A percentile compares a stretch with the other conserved stretches of the same genome.
Evolutionary conservation across 2,888 invertebrate genomes (phyloP).

Genomic region (Mythimna lalbum): DNA sequence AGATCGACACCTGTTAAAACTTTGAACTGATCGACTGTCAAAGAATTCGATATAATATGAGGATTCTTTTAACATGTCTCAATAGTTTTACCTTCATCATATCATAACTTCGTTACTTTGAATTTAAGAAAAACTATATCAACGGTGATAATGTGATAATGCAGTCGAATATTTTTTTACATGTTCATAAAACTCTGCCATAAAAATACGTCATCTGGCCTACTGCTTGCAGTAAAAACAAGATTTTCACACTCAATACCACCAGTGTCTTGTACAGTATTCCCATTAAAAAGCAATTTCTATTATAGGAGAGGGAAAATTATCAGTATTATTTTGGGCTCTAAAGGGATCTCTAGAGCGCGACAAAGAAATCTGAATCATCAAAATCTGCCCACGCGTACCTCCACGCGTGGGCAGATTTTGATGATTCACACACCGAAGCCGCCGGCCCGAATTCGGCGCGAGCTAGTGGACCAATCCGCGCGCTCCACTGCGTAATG

Average conservation of each 20-base stretch:
- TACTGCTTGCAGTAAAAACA: background rate
- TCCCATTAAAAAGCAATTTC: background rate
- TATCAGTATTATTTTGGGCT: no score
- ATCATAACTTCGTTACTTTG: background rate
- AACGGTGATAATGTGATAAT: no score
- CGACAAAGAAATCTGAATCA: no score
- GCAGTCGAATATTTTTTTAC: no score
- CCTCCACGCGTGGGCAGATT: background rate
- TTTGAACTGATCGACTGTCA: conserved; percentile 55
- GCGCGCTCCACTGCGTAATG: no score
- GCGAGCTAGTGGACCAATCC: no score
- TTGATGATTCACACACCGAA: background rate
- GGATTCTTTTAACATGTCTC: conserved; percentile 13
- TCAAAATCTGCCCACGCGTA: no score
- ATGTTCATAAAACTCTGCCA: no score
- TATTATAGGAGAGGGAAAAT: background rate
- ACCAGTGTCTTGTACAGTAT: background rate
- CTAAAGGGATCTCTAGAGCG: no score
- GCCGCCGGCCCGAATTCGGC: no score
- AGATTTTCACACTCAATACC: background rate
- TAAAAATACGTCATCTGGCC: no score
- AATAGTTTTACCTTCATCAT: conserved; percentile 20
- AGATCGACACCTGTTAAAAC: conserved; percentile 71
- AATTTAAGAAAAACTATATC: background rate
- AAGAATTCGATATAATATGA: conserved; percentile 47